Evolutionary conservation across 2,888 invertebrate genomes (phyloP), one percentile per base, ranked within the genome.

Genomic region (Pterostichus madidus): DNA sequence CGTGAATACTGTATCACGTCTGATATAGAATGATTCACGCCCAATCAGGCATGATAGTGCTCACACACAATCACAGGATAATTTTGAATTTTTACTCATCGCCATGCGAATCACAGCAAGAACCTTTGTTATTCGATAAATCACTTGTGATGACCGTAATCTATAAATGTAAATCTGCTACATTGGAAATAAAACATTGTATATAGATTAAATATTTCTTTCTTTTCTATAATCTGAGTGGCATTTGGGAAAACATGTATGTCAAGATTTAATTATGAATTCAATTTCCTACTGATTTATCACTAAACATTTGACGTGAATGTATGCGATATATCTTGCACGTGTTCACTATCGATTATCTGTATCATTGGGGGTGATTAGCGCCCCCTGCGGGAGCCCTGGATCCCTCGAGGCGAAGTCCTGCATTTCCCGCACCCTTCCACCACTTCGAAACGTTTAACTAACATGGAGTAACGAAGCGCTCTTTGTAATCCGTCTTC

Each of bases 401-500:
- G 15, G 39, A 52, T 32, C 61, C 64, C 64, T n/a, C 1, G 7
- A 35, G 64, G 39, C 13, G n/a, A 31, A 35, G 13, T 31, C 32
- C 64, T n/a, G 15, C 17, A 56, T 17, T 56, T 13, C 56, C 49
- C 56, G 15, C 6, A 13, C 56, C 15, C 17, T 17, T 2, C 10
- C 10, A 2, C 61, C 32, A 32, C 7, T 44, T 17, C 68, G 15
- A 0, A 71, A 15, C 68, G 68, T 71, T 71, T 71, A 71, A 35
- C 64, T 64, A 59, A 64, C 64, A 35, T 31, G 35, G 64, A 35
- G 68, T 71, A 71, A 71, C 44, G 68, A 71, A 71, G 39, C 15
- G 13, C 11, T 31, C 68, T 71, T 71, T 71, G 68, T 71, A 71
- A 71, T 39, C 68, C 11, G 68, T 71, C 68, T 46, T 71, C 68